Base-by-base conservation (phyloP, 2,888 invertebrate species). In the Biston stratarius region DNA sequence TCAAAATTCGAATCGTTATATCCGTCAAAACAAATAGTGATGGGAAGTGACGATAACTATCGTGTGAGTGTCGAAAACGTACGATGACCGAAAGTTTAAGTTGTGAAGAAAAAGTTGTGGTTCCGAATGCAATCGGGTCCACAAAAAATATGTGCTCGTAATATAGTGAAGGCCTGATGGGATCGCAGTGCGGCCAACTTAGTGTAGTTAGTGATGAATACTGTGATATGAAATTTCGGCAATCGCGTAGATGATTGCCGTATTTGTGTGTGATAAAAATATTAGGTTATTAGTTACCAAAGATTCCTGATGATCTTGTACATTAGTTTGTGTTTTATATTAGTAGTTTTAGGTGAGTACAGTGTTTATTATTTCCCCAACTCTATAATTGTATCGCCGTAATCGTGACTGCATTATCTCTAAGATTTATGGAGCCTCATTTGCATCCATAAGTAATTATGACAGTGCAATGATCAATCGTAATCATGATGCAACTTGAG, bases 251-350 rank as follows among this genome's bases (percentile, higher is more conserved):
- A 94, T 94, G 93, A 93, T 92, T 91, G 92, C 84, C 90, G 84
- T 82, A 81, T 80, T 80, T 83, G 81, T 79, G 87, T 91, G 94
- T 94, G 94, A 94, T 93, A 92, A 83, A 83, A 85, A 71, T 71
- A 74, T 89, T 93, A 92, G 91, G 91, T 92, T 90, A 91, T 90
- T 93, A 92, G 91, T 92, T 92, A 90, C 94, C 93, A 94, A 94
- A 93, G 93, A 94, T 88, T 94, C 94, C 93, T 92, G 86, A 94
- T 94, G 94, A 93, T 94, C 94, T 94, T 94, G 87, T 94, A 93
- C 88, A 94, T 94, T 91, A 92, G 90, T 89, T 89, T 94, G 91
- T 94, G 94, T 92, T 94, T 94, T 89, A 94, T 94, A 93, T 89
- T 94, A 89, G 92, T 94, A 93, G 94, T 94, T 88, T 92, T 94